These are phyloP conservation scores for Chelonoidis abingdonii DNA, from an alignment of 2,113 vertebrate species.

Conservation along the genomic window DNA sequence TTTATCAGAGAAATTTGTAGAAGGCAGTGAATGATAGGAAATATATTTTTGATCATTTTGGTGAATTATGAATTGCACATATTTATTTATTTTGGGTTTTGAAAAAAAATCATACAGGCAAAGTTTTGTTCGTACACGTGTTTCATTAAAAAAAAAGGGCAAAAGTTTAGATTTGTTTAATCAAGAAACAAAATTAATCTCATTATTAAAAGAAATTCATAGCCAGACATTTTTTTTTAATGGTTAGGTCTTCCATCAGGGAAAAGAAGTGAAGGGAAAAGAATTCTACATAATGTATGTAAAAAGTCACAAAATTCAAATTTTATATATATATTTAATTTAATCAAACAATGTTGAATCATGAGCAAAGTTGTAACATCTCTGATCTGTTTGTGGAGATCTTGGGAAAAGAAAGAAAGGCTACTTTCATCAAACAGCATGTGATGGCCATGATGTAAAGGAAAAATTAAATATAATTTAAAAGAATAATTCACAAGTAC, in stretches of 20 bases:
- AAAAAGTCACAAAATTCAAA: not conserved
- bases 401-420: not conserved
- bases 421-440: not conserved
- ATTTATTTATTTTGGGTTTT: not conserved
- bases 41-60: not conserved
- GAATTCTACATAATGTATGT: not conserved
- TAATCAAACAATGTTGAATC: not conserved
- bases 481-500: not conserved
- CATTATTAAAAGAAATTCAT: not conserved
- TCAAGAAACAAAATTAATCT: not conserved
- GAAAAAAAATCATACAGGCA: not conserved
- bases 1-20: not conserved
- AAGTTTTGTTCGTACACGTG: not conserved
- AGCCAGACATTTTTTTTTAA: not conserved
- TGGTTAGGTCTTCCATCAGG: not conserved
- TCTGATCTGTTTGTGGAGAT: not conserved
- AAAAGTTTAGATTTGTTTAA: not conserved
- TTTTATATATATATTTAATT: too few species aligned
- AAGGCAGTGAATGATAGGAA: not conserved
- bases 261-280: not conserved
- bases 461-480: not conserved
- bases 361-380: not conserved
- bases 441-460: not conserved
- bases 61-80: not conserved
- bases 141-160: not conserved